These are phyloP conservation scores for Rhadinocentrus ornatus DNA, from an alignment of 2,797 vertebrate species.

Conservation along the genomic window DNA sequence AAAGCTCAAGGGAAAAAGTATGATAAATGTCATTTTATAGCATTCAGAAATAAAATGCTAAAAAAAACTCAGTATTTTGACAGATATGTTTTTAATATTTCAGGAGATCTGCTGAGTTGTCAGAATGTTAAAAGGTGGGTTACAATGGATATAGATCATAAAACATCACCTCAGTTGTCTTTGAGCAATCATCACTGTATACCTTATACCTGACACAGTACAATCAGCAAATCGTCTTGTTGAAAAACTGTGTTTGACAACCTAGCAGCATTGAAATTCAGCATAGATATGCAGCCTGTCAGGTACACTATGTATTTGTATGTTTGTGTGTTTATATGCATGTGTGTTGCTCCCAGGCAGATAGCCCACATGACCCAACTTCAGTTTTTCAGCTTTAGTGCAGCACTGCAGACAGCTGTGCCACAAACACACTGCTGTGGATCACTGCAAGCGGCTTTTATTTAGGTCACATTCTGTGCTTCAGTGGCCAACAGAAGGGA, in stretches of 20 bases:
- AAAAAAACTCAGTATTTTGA: not conserved
- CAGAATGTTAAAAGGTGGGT: constrained; percentile 2
- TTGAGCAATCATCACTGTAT: constrained; percentile 35
- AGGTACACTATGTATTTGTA: constrained; percentile 48
- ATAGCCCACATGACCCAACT: constrained; percentile 68
- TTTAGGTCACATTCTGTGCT: constrained; percentile 79
- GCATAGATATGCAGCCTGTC: constrained; percentile 50
- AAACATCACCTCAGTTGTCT: constrained; percentile 50
- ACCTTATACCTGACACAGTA: constrained; percentile 31
- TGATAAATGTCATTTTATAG: not conserved
- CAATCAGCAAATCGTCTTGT: constrained; percentile 46
- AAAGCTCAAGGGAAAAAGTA: not conserved
- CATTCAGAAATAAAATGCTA: not conserved
- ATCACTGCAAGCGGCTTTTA: constrained; percentile 77
- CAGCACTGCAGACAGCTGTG: constrained; percentile 76
- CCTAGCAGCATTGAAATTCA: constrained; percentile 47
- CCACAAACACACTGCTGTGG: constrained; percentile 69
- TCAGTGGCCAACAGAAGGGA: constrained; percentile 72
- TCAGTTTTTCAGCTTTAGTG: constrained; percentile 75
- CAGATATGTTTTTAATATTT: not conserved
- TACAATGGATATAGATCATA: constrained; percentile 32
- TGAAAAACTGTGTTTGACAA: constrained; percentile 55
- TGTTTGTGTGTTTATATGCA: constrained; percentile 22
- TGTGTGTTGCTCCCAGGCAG: constrained; percentile 59
- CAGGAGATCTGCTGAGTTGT: constrained; percentile 4